Percentiles rank a stretch among this genome's conserved stretches.
Evolutionary conservation across 2,113 vertebrate genomes (phyloP).

Genomic region (Suricata suricatta): DNA sequence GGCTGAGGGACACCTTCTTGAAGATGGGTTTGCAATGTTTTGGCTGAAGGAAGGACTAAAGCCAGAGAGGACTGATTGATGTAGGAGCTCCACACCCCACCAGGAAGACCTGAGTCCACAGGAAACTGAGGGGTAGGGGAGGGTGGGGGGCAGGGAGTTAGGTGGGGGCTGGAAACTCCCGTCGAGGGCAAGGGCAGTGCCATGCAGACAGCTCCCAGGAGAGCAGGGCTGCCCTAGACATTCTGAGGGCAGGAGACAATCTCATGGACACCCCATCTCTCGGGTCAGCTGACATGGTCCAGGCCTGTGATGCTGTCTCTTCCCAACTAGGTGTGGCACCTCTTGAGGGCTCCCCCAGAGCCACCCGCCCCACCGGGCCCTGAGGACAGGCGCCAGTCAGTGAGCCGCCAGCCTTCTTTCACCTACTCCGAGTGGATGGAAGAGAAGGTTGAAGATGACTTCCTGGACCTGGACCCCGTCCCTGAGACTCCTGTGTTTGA

Average conservation of each 20-base stretch:
- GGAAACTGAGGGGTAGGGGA: not conserved
- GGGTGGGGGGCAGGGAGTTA: not conserved
- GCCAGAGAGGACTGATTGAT: not conserved
- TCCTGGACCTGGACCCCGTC: conserved; percentile 91
- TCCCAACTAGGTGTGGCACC: conserved; percentile 86
- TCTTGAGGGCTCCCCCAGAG: conserved; percentile 80
- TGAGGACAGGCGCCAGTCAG: conserved; percentile 95
- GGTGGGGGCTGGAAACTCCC: not conserved
- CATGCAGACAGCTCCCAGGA: not conserved
- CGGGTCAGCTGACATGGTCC: not conserved
- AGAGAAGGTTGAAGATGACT: conserved; percentile 90
- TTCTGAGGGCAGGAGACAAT: not conserved
- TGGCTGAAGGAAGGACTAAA: not conserved
- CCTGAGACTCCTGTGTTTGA: conserved; percentile 96
- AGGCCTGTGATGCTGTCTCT: not conserved
- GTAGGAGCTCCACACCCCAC: not conserved
- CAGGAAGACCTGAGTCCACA: not conserved
- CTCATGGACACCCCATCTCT: not conserved
- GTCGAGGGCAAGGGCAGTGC: not conserved
- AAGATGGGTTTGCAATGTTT: not conserved
- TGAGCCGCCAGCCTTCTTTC: conserved; percentile 98
- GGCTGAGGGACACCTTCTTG: not conserved
- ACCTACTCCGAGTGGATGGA: conserved; percentile 97
- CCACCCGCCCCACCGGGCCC: conserved; percentile 75
- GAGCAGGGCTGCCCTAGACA: not conserved